Evolutionary conservation across 2,797 vertebrate genomes (phyloP).

Genomic region (Malurus splendens): DNA sequence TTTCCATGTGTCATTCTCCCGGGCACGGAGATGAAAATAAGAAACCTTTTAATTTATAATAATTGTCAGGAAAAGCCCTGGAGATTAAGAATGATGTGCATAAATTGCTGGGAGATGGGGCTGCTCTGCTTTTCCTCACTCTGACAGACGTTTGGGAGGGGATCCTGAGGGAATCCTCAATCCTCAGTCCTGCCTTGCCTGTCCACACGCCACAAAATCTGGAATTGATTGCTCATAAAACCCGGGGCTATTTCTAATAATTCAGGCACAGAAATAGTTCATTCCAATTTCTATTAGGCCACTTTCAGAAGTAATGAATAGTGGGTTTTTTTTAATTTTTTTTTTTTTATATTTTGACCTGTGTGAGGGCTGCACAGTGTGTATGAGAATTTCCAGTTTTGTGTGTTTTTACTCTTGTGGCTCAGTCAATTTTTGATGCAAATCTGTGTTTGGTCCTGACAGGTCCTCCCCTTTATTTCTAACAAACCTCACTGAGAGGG

Average conservation of each 20-base stretch:
- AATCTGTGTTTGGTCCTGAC: neutral
- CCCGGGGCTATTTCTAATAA: neutral
- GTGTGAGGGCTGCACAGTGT: neutral
- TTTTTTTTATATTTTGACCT: neutral
- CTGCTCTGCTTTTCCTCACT: neutral
- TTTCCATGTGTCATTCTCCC: neutral
- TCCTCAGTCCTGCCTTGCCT: neutral
- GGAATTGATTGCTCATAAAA: slow-evolving; percentile 27
- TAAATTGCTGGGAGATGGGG: neutral
- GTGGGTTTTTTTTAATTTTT: neutral
- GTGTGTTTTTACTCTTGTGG: neutral
- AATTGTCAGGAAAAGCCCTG: slow-evolving; percentile 19
- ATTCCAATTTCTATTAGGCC: neutral
- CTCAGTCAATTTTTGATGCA: neutral
- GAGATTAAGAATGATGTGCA: slow-evolving; percentile 13
- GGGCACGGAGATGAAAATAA: neutral
- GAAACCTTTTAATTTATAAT: slow-evolving; percentile 54
- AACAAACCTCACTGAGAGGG: neutral
- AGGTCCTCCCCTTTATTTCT: neutral
- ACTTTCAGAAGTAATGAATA: neutral
- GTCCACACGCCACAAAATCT: slow-evolving; percentile 12
- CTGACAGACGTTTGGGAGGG: slow-evolving; percentile 13
- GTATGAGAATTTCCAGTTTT: neutral
- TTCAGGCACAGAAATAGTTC: neutral
- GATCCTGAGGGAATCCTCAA: neutral